Evolutionary conservation across 2,888 invertebrate species (phyloP), one percentile per base, ranked within the genome.

Genomic region (Macaria liturata): DNA sequence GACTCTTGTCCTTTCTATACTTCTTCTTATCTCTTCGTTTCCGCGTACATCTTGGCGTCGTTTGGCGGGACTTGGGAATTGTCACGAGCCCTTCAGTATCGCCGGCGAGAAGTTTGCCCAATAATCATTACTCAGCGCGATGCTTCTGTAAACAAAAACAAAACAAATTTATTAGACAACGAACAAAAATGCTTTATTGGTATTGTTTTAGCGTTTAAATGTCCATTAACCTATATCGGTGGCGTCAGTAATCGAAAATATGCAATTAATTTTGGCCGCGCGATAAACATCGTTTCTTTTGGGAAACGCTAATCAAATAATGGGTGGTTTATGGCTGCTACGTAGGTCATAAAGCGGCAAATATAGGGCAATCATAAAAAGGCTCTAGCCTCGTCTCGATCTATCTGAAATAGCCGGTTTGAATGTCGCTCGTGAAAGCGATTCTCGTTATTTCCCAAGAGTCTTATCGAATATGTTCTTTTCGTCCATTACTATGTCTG

Each of bases 1-100:
- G 83, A 82, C 88, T 87, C 62, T 84, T 88, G 83, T 88, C 87
- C 82, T 88, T 85, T 68, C 74, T 81, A 64, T 83, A 85, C 65
- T 80, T 83, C 60, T 84, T 88, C 65, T 87, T 91, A 91, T 91
- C 91, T 91, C 80, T 91, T 83, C 82, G 88, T 83, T 87, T 87
- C 77, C 88, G 84, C 67, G 81, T 81, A 83, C 91, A 91, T 91
- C 88, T 80, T 80, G 88, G 83, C 62, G 77, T 71, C 65, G 81
- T 88, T 59, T 86, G 84, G 9, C 88, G 81, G 47, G 83, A 78
- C 67, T 90, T 90, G 61, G 89, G 90, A 91, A 91, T 91, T 71
- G 71, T 68, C 63, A 68, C 64, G 44, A 44, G 32, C 34, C 31
- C 39, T 42, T 63, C 44, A 54, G 46, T 54, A 49, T 49, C 42